These are phyloP conservation scores for Chromoteleia sp. DNA, from an alignment of 2,888 invertebrate genomes.

Conservation along the genomic window DNA sequence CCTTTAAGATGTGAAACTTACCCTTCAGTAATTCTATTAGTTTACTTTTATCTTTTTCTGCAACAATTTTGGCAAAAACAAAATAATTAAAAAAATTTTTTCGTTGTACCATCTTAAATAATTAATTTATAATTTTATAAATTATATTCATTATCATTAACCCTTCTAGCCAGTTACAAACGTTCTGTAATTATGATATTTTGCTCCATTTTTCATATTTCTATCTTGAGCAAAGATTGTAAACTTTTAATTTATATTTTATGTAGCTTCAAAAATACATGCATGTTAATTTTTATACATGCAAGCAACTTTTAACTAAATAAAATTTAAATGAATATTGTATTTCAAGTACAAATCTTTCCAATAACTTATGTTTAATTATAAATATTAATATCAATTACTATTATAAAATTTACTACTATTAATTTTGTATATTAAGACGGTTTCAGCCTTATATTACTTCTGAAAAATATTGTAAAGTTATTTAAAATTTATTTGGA, in stretches of 20 bases:
- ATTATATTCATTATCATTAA: slow-evolving; percentile 1
- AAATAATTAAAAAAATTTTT: slow-evolving; percentile 54
- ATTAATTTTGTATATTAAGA: too few species aligned
- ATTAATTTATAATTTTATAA: not conserved
- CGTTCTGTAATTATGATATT: too few species aligned
- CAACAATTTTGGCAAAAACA: slow-evolving; percentile 50
- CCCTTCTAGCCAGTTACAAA: slow-evolving; percentile 38
- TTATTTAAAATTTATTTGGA: too few species aligned
- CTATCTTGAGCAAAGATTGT: too few species aligned
- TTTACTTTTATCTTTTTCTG: slow-evolving; percentile 66
- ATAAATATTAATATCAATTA: too few species aligned
- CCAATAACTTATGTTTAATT: too few species aligned
- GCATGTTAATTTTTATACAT: slow-evolving; percentile 22
- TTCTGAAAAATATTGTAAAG: too few species aligned
- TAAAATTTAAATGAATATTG: too few species aligned
- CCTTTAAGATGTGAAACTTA: slow-evolving; percentile 55
- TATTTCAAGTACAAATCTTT: too few species aligned
- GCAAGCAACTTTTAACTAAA: not conserved
- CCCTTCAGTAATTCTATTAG: slow-evolving; percentile 64
- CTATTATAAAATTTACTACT: too few species aligned
- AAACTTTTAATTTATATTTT: too few species aligned
- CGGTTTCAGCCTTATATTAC: too few species aligned
- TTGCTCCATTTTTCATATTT: not conserved
- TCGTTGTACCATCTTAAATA: not conserved
- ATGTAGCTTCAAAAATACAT: slow-evolving; percentile 15